Base-by-base conservation (phyloP, 2,888 invertebrate genomes). In the Acanthopleura granulata region DNA sequence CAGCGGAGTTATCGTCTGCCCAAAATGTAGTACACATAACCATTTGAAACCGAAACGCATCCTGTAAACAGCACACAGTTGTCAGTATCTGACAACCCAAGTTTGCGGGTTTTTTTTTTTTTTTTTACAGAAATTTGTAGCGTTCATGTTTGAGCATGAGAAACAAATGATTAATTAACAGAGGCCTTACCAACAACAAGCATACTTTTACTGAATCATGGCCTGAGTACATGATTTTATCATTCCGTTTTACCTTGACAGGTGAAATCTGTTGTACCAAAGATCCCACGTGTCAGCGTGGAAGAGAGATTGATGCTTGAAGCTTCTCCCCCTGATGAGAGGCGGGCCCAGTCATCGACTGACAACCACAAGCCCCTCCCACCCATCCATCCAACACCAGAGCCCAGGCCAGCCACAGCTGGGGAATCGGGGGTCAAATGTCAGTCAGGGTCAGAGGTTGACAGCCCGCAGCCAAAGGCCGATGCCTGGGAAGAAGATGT, bases 241-340 rank as follows among this genome's bases (percentile, higher is more conserved):
- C 40, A 3, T 6, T 40, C 40, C 40, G 9, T 40, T 40, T 40
- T 40, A 40, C 40, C 40, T 40, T 40, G 40, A 40, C 78, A 88
- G 87, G 86, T 89, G 29, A 80, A 81, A 22, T 81, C 83, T 11
- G 73, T 77, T 30, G 86, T 89, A 9, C 87, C 88, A 4, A 86
- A 87, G 30, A 86, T 89, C n/a, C 89, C 89, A 4, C 85, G 84
- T 62, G 74, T 85, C 22, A 82, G 83, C 74, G 82, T 89, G 1
- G 88, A 89, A 69, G 84, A 86, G 72, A 82, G 86, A 18, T 80
- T 89, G 30, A 85, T 86, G 80, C 72, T 89, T 22, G 87, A 87
- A 72, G 80, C 80, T 1, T 81, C 85, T 15, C 72, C 70, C 50
- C 76, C 74, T 70, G 77, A 79, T 14, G 80, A 78, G 62, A 76